phyloP scores from a whole-genome alignment of 2,888 invertebrate species.

The Hirtodrosophila trivittata region DNA sequence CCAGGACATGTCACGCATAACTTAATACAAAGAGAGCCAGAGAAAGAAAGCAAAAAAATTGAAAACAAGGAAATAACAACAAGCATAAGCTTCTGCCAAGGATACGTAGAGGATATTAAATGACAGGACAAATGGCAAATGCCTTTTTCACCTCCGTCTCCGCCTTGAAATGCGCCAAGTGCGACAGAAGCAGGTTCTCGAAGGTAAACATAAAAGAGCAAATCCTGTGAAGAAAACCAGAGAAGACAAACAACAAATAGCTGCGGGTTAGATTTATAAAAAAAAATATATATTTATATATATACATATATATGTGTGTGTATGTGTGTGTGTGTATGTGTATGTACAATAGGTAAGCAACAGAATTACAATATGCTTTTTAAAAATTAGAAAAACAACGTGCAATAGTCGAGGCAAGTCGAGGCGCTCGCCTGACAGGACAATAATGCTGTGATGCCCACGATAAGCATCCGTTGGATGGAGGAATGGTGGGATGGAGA shows the following conservation, averaged over 20 bases:
- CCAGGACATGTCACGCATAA: constrained; percentile 65
- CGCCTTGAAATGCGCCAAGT: constrained; percentile 1
- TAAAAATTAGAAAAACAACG: constrained; percentile 69
- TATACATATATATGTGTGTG: background rate
- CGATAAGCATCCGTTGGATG: constrained; percentile 51
- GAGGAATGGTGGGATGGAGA: constrained; percentile 9
- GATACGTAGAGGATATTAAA: constrained; percentile 67
- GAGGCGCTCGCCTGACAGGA: constrained; percentile 56
- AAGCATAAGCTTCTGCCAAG: constrained; percentile 62
- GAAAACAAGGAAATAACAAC: constrained; percentile 15
- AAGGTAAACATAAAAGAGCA: constrained; percentile 44
- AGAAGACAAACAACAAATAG: constrained; percentile 49
- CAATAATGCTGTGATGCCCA: constrained; percentile 60
- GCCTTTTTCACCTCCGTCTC: constrained; percentile 17
- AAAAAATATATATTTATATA: constrained; percentile 8
- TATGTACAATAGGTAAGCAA: constrained; percentile 62
- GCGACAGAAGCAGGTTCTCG: constrained; percentile 33
- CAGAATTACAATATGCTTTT: constrained; percentile 76
- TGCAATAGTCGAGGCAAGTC: constrained; percentile 32
- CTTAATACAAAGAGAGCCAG: constrained; percentile 41
- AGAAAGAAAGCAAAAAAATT: constrained; percentile 6
- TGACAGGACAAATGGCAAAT: constrained; percentile 71
- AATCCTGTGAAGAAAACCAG: constrained; percentile 53
- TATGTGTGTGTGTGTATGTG: constrained; percentile 11
- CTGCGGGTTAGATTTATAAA: constrained; percentile 58